Evolutionary conservation across 2,113 vertebrate genomes (phyloP).

Genomic region (Bubalus kerabau): DNA sequence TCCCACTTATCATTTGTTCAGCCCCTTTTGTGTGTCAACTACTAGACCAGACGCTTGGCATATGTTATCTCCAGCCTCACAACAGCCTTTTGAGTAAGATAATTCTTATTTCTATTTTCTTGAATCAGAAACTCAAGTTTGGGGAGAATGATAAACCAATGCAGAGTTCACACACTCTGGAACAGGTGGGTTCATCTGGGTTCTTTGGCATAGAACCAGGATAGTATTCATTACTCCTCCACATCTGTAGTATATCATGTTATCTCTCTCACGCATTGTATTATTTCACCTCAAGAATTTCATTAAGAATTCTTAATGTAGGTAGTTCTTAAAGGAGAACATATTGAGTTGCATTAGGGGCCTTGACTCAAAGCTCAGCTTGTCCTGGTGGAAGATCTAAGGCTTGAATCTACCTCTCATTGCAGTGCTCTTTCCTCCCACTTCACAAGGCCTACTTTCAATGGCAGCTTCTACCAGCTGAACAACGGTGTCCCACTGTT

Average conservation of each 20-base stretch:
- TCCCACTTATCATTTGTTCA: not conserved
- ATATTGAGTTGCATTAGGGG: not conserved
- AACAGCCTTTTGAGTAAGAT: not conserved
- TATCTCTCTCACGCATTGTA: not conserved
- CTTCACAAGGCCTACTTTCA: not conserved
- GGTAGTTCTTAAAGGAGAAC: not conserved
- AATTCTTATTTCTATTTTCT: not conserved
- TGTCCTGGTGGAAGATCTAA: not conserved
- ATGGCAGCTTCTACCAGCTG: not conserved
- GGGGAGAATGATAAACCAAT: not conserved
- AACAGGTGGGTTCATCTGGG: not conserved
- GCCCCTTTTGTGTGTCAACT: not conserved
- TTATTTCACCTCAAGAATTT: not conserved
- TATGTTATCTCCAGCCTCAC: not conserved
- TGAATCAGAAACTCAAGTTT: not conserved
- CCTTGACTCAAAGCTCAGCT: not conserved
- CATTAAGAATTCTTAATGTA: not conserved
- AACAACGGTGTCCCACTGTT: not conserved
- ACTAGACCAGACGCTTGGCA: not conserved
- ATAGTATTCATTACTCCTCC: not conserved
- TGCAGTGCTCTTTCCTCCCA: not conserved
- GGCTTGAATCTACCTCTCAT: not conserved
- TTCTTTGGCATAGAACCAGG: not conserved
- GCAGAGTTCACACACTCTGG: not conserved
- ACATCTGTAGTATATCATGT: not conserved